These are phyloP conservation scores for Leuciscus waleckii DNA, from an alignment of 2,797 vertebrate species.

Conservation along the genomic window DNA sequence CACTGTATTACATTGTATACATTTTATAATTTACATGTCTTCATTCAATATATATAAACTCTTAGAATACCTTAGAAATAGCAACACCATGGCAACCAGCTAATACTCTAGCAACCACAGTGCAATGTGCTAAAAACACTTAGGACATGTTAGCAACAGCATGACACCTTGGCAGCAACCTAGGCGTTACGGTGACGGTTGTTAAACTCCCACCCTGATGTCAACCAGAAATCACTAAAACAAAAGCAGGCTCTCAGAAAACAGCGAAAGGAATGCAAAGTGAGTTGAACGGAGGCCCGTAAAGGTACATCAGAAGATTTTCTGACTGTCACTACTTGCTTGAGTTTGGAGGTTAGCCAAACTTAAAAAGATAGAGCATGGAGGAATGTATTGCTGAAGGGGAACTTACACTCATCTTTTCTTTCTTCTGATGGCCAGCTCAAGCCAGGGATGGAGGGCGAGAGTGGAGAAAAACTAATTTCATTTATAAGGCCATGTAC, in stretches of 20 bases:
- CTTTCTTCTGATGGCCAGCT: slow-evolving; percentile 16
- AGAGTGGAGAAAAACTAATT: not conserved
- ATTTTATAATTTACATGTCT: not conserved
- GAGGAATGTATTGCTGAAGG: slow-evolving; percentile 63
- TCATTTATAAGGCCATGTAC: not conserved
- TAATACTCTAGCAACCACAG: not conserved
- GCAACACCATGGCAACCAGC: not conserved
- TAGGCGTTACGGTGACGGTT: not conserved
- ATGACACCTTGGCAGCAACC: not conserved
- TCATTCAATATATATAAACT: not conserved
- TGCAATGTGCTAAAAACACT: not conserved
- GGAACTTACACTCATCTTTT: slow-evolving; percentile 13
- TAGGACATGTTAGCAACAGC: not conserved
- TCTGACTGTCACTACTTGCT: slow-evolving; percentile 40
- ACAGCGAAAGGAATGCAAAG: slow-evolving; percentile 24
- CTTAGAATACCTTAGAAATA: not conserved
- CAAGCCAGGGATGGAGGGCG: slow-evolving; percentile 44
- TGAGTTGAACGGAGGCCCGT: not conserved
- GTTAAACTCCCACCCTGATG: not conserved
- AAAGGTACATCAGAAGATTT: slow-evolving; percentile 4
- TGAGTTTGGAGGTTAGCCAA: slow-evolving; percentile 17
- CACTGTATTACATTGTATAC: not conserved
- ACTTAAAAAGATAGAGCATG: slow-evolving; percentile 47
- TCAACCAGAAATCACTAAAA: slow-evolving; percentile 22
- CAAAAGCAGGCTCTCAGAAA: slow-evolving; percentile 19